A percentile compares a stretch with the other conserved stretches of the same genome.
These are phyloP conservation scores for Entomyzon cyanotis DNA, from an alignment of 2,113 vertebrate species.

Conservation along the genomic window DNA sequence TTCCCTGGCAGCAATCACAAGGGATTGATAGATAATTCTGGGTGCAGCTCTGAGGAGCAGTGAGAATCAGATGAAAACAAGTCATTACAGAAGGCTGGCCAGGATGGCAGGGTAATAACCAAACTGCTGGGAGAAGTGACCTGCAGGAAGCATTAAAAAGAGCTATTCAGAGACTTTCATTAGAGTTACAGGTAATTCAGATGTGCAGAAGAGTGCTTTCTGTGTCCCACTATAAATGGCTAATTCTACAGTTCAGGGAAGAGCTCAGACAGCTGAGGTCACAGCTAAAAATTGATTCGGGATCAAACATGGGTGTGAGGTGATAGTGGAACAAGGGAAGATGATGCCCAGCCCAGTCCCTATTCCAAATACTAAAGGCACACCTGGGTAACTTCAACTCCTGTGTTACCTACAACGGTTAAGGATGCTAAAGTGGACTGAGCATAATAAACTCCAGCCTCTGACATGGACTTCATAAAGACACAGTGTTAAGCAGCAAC, in stretches of 20 bases:
- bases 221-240: neutral
- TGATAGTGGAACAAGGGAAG: neutral
- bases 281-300: neutral
- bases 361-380: neutral
- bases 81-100: neutral
- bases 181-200: neutral
- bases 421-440: neutral
- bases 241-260: neutral
- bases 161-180: neutral
- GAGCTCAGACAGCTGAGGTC: neutral
- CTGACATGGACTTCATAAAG: neutral
- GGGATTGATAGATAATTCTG: neutral
- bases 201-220: neutral
- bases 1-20: neutral
- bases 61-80: neutral
- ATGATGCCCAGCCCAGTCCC: neutral
- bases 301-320: neutral
- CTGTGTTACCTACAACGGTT: neutral
- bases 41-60: neutral
- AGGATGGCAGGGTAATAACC: neutral
- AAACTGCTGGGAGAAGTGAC: neutral
- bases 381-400: neutral
- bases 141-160: neutral
- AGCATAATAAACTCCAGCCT: neutral
- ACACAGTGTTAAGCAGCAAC: neutral